Percentiles rank a stretch among this genome's conserved stretches.
Conservation (phyloP, 2,113 vertebrate genomes). For the Percina caprodes region DNA sequence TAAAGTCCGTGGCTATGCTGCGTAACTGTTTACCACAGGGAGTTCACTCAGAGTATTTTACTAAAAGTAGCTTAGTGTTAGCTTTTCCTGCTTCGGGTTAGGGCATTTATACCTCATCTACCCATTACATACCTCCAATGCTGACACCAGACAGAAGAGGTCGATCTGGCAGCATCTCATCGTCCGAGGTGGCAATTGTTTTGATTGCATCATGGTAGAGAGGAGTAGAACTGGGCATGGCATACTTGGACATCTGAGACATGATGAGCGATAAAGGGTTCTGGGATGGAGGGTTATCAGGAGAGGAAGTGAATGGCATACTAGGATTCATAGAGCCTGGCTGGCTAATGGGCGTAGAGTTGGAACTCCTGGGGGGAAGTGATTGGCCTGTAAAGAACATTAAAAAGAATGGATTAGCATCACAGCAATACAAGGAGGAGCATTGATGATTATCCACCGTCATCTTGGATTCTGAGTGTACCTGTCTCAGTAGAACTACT, state of each 20-base stretch:
- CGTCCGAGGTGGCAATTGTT: conserved; percentile 97
- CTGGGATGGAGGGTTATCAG: conserved; percentile 90
- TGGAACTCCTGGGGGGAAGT: conserved; percentile 87
- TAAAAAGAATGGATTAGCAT: conserved; percentile 6
- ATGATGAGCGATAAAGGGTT: conserved; percentile 98
- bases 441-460: neutral
- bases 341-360: conserved; percentile 88
- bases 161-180: conserved; percentile 93
- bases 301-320: conserved; percentile 92
- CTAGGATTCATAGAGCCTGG: conserved; percentile 89
- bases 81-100: no score
- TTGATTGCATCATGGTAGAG: conserved; percentile 99
- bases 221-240: conserved; percentile 96
- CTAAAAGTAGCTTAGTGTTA: no score
- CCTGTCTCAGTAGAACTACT: conserved; percentile 81
- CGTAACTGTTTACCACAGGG: no score
- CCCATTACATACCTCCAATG: conserved; percentile 86
- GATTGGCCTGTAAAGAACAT: conserved; percentile 77
- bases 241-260: conserved; percentile 99
- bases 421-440: conserved; percentile 3
- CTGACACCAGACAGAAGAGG: conserved; percentile 90
- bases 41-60: no score
- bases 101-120: no score
- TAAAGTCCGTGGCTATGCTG: no score
- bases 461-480: conserved; percentile 35